A percentile compares a stretch with the other conserved stretches of the same genome.
phyloP scores from a whole-genome alignment of 2,888 invertebrate genomes.

The Megastigmus dorsalis region DNA sequence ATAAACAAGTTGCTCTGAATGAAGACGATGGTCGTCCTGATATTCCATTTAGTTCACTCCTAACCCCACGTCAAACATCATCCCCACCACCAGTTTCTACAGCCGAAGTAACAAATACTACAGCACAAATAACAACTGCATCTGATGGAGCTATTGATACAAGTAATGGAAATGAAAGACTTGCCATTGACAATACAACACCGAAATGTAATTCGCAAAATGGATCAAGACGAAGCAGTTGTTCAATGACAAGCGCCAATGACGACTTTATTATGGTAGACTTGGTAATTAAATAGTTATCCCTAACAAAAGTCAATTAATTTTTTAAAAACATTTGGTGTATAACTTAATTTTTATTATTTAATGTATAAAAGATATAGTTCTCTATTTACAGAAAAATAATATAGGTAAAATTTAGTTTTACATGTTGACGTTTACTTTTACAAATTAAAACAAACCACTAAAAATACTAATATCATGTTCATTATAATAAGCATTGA shows the following conservation, averaged over 20 bases:
- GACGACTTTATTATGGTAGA: constrained; percentile 85
- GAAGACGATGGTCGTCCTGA: constrained; percentile 78
- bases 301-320: constrained; percentile 37
- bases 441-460: too few relatives aligned
- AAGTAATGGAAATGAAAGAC: constrained; percentile 71
- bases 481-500: too few relatives aligned
- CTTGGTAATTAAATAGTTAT: constrained; percentile 76
- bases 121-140: constrained; percentile 46
- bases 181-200: constrained; percentile 68
- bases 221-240: constrained; percentile 74
- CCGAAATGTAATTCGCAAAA: constrained; percentile 71
- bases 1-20: constrained; percentile 77
- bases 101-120: constrained; percentile 58
- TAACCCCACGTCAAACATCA: constrained; percentile 72
- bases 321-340: constrained; percentile 33
- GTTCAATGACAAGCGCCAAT: constrained; percentile 76
- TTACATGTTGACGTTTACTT: too few relatives aligned
- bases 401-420: too few relatives aligned
- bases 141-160: constrained; percentile 59
- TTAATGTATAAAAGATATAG: too few relatives aligned
- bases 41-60: constrained; percentile 81
- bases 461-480: too few relatives aligned
- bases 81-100: constrained; percentile 65
- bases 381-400: too few relatives aligned
- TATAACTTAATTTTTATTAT: too few relatives aligned